Percentiles rank a stretch among this genome's conserved stretches.
Conservation (phyloP, 1,140 invertebrate genomes). For the Hycleus phaleratus region DNA sequence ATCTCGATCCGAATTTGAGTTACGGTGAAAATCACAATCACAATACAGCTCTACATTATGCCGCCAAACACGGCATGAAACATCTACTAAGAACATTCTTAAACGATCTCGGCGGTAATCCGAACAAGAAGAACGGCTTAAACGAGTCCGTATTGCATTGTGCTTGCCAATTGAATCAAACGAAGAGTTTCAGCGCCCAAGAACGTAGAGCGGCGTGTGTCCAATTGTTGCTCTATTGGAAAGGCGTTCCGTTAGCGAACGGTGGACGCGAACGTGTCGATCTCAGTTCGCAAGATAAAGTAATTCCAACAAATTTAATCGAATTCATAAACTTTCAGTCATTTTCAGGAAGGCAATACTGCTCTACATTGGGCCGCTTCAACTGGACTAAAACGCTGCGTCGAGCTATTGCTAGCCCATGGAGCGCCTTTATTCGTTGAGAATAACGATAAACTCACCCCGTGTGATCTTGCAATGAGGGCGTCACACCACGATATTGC, state of each 20-base stretch:
- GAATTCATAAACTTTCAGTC: neutral
- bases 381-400: conserved; percentile 57
- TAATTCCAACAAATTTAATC: conserved; percentile 28
- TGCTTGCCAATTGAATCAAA: conserved; percentile 50
- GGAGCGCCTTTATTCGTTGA: conserved; percentile 56
- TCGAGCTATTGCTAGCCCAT: conserved; percentile 54
- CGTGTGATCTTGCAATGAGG: conserved; percentile 58
- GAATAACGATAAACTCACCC: conserved; percentile 55
- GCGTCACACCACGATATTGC: conserved; percentile 54
- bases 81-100: conserved; percentile 58
- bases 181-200: conserved; percentile 48
- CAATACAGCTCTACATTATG: conserved; percentile 62
- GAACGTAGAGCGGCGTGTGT: conserved; percentile 55
- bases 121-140: conserved; percentile 58
- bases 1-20: conserved; percentile 61
- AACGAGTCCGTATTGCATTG: conserved; percentile 60
- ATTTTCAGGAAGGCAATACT: conserved; percentile 54
- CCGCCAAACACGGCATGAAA: conserved; percentile 56
- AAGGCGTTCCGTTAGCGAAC: conserved; percentile 46
- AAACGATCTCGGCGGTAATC: conserved; percentile 58
- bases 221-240: conserved; percentile 56
- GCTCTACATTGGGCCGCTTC: conserved; percentile 58
- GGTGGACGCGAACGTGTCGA: conserved; percentile 53
- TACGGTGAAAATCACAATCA: conserved; percentile 61
- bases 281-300: conserved; percentile 53